These are phyloP conservation scores for Cheumatopsyche charites DNA, from an alignment of 1,140 invertebrate species.

Conservation along the genomic window DNA sequence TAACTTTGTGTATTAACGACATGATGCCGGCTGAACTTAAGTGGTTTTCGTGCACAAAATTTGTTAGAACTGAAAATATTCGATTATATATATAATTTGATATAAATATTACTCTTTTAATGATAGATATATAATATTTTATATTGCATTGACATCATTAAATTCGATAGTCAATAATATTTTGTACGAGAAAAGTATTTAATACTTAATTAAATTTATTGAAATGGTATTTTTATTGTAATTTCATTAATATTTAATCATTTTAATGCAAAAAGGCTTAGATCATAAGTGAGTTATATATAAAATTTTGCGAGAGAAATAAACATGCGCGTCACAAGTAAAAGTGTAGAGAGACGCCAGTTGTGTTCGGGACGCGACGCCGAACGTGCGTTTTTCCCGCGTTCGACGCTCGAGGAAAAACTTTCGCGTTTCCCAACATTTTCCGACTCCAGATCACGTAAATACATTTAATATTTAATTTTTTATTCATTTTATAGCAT, in stretches of 20 bases:
- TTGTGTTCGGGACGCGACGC: background rate
- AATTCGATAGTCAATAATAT: no score
- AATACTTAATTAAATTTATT: no score
- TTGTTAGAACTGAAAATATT: constrained; percentile 20
- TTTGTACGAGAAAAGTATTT: no score
- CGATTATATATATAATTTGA: no score
- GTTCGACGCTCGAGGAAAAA: background rate
- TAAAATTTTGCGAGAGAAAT: background rate
- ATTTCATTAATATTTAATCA: no score
- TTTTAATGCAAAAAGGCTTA: no score
- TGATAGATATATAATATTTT: background rate
- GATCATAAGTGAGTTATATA: no score
- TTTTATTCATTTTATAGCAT: no score
- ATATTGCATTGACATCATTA: no score
- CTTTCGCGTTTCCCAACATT: constrained; percentile 8
- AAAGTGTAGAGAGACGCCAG: background rate
- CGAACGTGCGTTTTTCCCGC: background rate
- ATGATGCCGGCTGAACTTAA: constrained; percentile 25
- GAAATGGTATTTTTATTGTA: no score
- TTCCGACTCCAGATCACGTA: no score
- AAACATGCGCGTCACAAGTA: constrained; percentile 6
- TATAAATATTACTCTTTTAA: background rate
- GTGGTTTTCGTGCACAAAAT: constrained; percentile 21
- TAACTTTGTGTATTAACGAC: constrained; percentile 28
- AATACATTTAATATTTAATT: no score